Evolutionary conservation across 2,797 vertebrate genomes (phyloP).

Genomic region (Onychomys leucogaster): DNA sequence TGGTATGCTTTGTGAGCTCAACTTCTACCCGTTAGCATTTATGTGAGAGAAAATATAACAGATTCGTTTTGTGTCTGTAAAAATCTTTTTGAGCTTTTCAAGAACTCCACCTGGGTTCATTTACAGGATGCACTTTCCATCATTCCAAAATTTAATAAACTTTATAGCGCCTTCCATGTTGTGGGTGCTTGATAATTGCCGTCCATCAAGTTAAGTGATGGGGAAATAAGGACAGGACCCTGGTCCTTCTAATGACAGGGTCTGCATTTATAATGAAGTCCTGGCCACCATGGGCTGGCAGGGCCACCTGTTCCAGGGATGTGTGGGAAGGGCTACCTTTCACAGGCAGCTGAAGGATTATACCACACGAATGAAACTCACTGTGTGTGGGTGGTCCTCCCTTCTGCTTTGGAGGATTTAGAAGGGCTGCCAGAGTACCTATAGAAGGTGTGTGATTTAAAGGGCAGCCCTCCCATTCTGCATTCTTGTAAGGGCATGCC

Average conservation of each 20-base stretch:
- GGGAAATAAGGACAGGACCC: conserved; percentile 60
- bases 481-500: conserved; percentile 76
- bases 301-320: conserved; percentile 38
- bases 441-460: conserved; percentile 76
- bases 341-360: conserved; percentile 25
- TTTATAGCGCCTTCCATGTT: conserved; percentile 71
- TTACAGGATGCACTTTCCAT: conserved; percentile 74
- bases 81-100: conserved; percentile 72
- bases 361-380: conserved; percentile 41
- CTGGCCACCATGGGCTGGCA: conserved; percentile 22
- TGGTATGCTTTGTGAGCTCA: conserved; percentile 46
- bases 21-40: not conserved
- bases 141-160: conserved; percentile 73
- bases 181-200: conserved; percentile 55
- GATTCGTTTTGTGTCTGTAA: conserved; percentile 61
- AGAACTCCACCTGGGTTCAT: conserved; percentile 70
- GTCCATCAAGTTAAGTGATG: conserved; percentile 53
- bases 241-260: conserved; percentile 64
- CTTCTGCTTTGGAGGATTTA: conserved; percentile 66
- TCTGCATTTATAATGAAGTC: conserved; percentile 61
- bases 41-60: conserved; percentile 53
- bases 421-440: conserved; percentile 76
- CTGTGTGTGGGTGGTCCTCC: conserved; percentile 71
- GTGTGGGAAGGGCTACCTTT: conserved; percentile 8
- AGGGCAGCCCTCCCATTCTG: conserved; percentile 66